These are phyloP conservation scores for Istiophorus platypterus DNA, from an alignment of 2,113 vertebrate genomes.

Conservation along the genomic window DNA sequence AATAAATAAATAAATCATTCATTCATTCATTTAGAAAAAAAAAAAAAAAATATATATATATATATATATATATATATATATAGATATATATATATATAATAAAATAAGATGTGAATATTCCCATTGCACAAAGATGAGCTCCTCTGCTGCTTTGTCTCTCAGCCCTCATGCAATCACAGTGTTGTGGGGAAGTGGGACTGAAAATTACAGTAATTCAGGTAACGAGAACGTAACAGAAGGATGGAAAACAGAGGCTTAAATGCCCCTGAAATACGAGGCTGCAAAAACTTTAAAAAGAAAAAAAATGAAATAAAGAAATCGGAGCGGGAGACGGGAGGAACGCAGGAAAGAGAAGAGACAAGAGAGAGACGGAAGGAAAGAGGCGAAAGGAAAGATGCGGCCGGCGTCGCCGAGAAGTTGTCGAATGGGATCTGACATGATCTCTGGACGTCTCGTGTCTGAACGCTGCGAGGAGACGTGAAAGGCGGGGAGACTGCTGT, in stretches of 20 bases:
- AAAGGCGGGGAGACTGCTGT: constrained; percentile 50
- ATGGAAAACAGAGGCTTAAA: constrained; percentile 9
- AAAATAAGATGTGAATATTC: background rate
- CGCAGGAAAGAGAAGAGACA: no score
- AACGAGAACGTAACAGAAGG: constrained; percentile 39
- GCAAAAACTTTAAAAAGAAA: constrained; percentile 10
- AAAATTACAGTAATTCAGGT: constrained; percentile 59
- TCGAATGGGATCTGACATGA: constrained; percentile 43
- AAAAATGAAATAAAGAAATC: no score
- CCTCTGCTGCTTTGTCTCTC: constrained; percentile 16
- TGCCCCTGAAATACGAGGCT: constrained; percentile 14
- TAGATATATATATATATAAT: no score
- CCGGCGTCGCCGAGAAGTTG: constrained; percentile 27
- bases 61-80: no score
- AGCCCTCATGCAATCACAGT: constrained; percentile 16
- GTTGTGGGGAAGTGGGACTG: constrained; percentile 23
- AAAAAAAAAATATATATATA: no score
- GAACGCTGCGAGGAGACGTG: constrained; percentile 31
- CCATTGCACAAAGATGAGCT: constrained; percentile 14
- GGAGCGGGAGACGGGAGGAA: background rate
- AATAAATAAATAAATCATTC: no score
- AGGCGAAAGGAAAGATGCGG: constrained; percentile 5
- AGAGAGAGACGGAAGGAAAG: background rate
- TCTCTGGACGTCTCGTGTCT: constrained; percentile 43
- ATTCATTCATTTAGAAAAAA: no score